Evolutionary conservation across 1,140 invertebrate genomes (phyloP), one percentile per base, ranked within the genome.

Genomic region (Daktulosphaira vitifoliae): DNA sequence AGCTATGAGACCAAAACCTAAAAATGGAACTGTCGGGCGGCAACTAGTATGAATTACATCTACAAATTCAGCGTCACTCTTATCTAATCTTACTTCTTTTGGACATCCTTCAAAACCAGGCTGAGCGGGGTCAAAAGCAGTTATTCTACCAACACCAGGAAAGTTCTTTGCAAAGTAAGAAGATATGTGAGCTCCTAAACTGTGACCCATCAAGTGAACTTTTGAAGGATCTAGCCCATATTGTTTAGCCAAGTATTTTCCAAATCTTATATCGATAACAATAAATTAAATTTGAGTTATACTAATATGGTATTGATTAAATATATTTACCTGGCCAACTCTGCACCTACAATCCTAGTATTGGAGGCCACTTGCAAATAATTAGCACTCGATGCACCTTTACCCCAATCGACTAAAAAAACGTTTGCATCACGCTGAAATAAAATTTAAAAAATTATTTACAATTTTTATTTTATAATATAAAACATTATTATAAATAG

Each of bases 1-100:
- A 13, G n/a, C 37, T 8, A 72, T 72, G 68, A 77, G 73, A 38
- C 76, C 76, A 25, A 77, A 71, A 23, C 76, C 76, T 3, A 77
- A 65, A 25, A 70, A 65, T n/a, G 74, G 74, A 33, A 76, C 26
- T 18, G 74, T 72, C 56, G 74, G 75, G 67, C 69, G 71, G 20
- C 33, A 84, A 72, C 88, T 87, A 0, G 87, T 87, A 65, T 90
- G 87, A 46, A 87, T 81, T 0, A 87, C 81, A 71, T 88, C 86
- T 5, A 89, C 86, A 70, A 87, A 87, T 0, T 75, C 66, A 0
- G 84, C 86, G 70, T 90, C 87, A 3, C 73, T 74, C 1, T 80
- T 72, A 71, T 89, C 87, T 9, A 91, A 73, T 67, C 87, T 84
- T 15, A 77, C 77, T 68, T 82, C 73, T 1, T 71, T 71, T 9